Conservation (phyloP, 2,888 invertebrate genomes). For the Drosophila macrospina region DNA sequence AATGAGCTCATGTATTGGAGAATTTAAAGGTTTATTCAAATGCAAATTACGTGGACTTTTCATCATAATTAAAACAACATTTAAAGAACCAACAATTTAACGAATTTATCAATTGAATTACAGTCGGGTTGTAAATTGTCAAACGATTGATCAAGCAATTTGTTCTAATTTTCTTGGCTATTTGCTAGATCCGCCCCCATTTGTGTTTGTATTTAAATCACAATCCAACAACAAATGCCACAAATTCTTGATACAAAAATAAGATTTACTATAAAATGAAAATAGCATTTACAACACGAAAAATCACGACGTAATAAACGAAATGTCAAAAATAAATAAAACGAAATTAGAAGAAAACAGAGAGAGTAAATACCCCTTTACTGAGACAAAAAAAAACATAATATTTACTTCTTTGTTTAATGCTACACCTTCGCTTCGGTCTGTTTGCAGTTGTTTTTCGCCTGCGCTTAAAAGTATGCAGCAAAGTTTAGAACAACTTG, state of each 20-base stretch:
- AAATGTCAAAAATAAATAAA: conserved; percentile 68
- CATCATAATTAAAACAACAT: conserved; percentile 2
- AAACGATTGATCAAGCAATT: conserved; percentile 39
- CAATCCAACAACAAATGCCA: conserved; percentile 37
- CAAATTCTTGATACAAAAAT: conserved; percentile 60
- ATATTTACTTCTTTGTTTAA: conserved; percentile 7
- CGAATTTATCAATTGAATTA: conserved; percentile 11
- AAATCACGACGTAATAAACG: conserved; percentile 68
- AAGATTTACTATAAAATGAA: conserved; percentile 42
- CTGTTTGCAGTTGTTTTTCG: conserved; percentile 4
- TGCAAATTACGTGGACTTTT: neutral
- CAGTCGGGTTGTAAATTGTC: conserved; percentile 26
- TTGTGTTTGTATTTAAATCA: conserved; percentile 11
- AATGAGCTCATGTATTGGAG: conserved; percentile 21
- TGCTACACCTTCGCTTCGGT: conserved; percentile 10
- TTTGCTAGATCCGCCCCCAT: conserved; percentile 19
- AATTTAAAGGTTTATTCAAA: conserved; percentile 15
- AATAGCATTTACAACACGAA: conserved; percentile 52
- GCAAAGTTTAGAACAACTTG: neutral
- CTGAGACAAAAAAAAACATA: neutral
- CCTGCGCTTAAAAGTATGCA: conserved; percentile 62
- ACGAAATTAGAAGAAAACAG: conserved; percentile 4
- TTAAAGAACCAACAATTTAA: neutral
- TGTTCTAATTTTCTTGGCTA: conserved; percentile 20
- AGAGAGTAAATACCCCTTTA: conserved; percentile 2